Percentiles rank a stretch among this genome's conserved stretches.
Conservation (phyloP, 2,888 invertebrate species). For the Ormyrus thymus region DNA sequence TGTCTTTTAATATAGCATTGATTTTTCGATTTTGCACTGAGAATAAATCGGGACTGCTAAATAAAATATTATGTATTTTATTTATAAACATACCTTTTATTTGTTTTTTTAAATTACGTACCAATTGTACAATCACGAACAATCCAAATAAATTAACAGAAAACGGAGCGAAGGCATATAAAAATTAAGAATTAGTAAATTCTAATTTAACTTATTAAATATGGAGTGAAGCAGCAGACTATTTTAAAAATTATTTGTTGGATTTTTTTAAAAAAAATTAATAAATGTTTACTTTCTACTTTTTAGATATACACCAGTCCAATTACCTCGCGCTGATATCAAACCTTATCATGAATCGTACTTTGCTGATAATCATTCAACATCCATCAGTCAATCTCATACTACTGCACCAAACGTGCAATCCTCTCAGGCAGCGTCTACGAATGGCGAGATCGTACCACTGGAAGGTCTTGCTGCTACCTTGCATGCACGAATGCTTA, state of each 20-base stretch:
- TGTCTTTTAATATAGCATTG: too few relatives aligned
- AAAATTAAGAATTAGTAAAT: background rate
- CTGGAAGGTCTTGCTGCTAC: constrained; percentile 87
- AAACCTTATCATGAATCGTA: constrained; percentile 85
- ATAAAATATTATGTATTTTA: too few relatives aligned
- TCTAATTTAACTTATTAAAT: background rate
- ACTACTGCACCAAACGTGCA: constrained; percentile 62
- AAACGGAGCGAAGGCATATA: background rate
- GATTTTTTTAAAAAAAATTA: background rate
- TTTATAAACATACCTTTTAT: too few relatives aligned
- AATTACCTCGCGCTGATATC: constrained; percentile 82
- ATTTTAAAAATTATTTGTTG: background rate
- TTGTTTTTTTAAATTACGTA: too few relatives aligned
- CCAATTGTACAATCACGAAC: too few relatives aligned
- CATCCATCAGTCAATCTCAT: constrained; percentile 67
- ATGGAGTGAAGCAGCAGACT: background rate
- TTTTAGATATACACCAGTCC: constrained; percentile 77
- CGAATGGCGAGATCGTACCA: constrained; percentile 71
- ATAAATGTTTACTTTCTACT: constrained; percentile 17
- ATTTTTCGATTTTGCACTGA: too few relatives aligned
- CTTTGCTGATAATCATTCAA: constrained; percentile 78
- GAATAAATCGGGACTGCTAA: too few relatives aligned
- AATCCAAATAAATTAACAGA: background rate
- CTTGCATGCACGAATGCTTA: constrained; percentile 86
- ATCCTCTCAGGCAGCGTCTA: constrained; percentile 65